Percentiles rank a stretch among this genome's conserved stretches.
These are phyloP conservation scores for Theocolax elegans DNA, from an alignment of 1,140 invertebrate species.

Conservation along the genomic window DNA sequence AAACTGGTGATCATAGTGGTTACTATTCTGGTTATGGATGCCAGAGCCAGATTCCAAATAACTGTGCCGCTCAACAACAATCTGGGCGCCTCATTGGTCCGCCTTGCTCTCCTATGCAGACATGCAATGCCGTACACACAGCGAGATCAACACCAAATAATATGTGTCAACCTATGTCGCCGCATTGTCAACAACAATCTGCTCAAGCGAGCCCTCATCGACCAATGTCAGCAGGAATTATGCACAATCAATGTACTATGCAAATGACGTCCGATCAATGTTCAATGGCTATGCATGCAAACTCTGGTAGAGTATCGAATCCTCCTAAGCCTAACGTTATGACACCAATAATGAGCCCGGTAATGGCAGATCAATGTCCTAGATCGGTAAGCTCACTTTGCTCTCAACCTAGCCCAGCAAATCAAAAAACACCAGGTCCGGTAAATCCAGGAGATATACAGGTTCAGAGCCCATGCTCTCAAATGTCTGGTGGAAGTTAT, in stretches of 20 bases:
- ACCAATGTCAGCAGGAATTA: slow-evolving; percentile 5
- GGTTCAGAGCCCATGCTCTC: slow-evolving; percentile 47
- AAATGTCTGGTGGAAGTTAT: slow-evolving; percentile 51
- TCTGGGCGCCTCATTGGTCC: slow-evolving; percentile 39
- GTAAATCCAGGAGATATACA: slow-evolving; percentile 39
- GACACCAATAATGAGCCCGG: slow-evolving; percentile 28
- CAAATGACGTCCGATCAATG: slow-evolving; percentile 47
- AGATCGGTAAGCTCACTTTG: slow-evolving; percentile 49
- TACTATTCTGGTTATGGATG: slow-evolving; percentile 59
- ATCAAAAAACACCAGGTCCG: slow-evolving; percentile 42
- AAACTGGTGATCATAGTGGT: slow-evolving; percentile 56
- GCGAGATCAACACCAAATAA: slow-evolving; percentile 26
- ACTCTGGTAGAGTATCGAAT: slow-evolving; percentile 17
- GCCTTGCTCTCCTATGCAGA: slow-evolving; percentile 51
- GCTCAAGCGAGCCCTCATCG: background rate
- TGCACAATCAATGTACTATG: slow-evolving; percentile 44
- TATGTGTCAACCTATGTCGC: slow-evolving; percentile 55
- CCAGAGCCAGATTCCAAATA: slow-evolving; percentile 49
- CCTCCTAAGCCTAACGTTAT: slow-evolving; percentile 7
- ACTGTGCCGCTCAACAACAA: slow-evolving; percentile 47
- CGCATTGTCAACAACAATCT: slow-evolving; percentile 56
- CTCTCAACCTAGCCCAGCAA: slow-evolving; percentile 42
- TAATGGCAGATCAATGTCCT: slow-evolving; percentile 44
- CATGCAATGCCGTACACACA: slow-evolving; percentile 39
- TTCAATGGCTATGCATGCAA: slow-evolving; percentile 38